These are phyloP conservation scores for Trypoxylon attenuatum DNA, from an alignment of 2,888 invertebrate genomes.

Conservation along the genomic window DNA sequence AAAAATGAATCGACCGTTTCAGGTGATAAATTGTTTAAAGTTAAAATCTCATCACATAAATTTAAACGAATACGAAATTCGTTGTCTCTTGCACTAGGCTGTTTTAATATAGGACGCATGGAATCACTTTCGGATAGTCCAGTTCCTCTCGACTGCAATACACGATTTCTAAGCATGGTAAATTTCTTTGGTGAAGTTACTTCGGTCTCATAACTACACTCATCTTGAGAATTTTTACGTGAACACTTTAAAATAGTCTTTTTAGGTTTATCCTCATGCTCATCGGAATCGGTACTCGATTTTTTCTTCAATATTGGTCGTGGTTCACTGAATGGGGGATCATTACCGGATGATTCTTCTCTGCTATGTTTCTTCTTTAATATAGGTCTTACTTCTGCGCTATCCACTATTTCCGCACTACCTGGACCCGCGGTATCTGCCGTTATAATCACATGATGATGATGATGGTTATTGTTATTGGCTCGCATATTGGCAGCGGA, in stretches of 20 bases:
- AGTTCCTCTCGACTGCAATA: constrained; percentile 77
- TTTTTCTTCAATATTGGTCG: constrained; percentile 91
- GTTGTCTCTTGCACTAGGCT: constrained; percentile 78
- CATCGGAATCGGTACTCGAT: constrained; percentile 84
- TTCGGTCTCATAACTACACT: constrained; percentile 77
- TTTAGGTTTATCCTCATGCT: constrained; percentile 82
- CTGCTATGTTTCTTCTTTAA: constrained; percentile 88
- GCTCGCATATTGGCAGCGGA: constrained; percentile 80
- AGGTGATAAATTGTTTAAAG: constrained; percentile 75
- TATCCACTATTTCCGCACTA: constrained; percentile 57
- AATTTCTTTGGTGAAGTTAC: constrained; percentile 78
- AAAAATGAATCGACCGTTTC: constrained; percentile 73
- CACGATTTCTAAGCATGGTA: constrained; percentile 77
- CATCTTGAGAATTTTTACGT: constrained; percentile 81
- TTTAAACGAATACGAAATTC: constrained; percentile 81
- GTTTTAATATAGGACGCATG: constrained; percentile 81
- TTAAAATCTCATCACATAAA: constrained; percentile 76
- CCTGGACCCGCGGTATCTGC: constrained; percentile 80
- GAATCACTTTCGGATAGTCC: constrained; percentile 76
- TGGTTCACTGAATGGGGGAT: constrained; percentile 68
- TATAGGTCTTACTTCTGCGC: constrained; percentile 84
- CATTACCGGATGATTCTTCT: constrained; percentile 76
- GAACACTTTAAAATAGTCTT: constrained; percentile 87
- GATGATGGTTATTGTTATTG: constrained; percentile 79
- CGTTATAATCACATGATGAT: constrained; percentile 81